These are phyloP conservation scores for Polylopha cassiicola DNA, from an alignment of 2,888 invertebrate species.

Conservation along the genomic window DNA sequence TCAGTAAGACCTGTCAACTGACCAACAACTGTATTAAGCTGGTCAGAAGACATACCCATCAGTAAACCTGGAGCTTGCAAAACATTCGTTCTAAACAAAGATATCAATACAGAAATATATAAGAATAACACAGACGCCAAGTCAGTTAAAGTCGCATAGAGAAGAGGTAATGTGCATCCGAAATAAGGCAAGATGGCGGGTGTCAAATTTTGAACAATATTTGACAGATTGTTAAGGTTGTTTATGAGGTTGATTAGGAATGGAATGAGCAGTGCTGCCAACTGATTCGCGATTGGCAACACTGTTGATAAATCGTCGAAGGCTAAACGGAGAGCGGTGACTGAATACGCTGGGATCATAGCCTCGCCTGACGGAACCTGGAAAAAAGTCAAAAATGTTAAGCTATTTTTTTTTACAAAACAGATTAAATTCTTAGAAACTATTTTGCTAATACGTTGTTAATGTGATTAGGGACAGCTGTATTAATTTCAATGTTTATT, in stretches of 20 bases:
- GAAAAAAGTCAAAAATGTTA: conserved; percentile 12
- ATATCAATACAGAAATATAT: conserved; percentile 64
- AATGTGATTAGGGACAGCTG: conserved; percentile 17
- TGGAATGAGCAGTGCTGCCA: conserved; percentile 59
- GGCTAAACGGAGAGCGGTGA: conserved; percentile 58
- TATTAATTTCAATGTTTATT: no score
- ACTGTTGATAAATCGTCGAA: conserved; percentile 66
- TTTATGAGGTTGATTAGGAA: conserved; percentile 67
- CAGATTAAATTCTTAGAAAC: conserved; percentile 33
- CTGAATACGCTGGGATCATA: conserved; percentile 67
- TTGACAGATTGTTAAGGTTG: conserved; percentile 64
- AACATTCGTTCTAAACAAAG: conserved; percentile 62
- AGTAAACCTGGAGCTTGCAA: conserved; percentile 58
- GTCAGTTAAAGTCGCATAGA: conserved; percentile 66
- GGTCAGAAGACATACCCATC: conserved; percentile 47
- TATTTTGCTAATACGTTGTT: conserved; percentile 21
- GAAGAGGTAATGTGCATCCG: conserved; percentile 59
- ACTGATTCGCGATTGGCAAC: conserved; percentile 59
- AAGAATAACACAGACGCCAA: conserved; percentile 63
- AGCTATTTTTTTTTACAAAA: no score
- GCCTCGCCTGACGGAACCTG: conserved; percentile 53
- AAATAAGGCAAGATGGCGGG: conserved; percentile 66
- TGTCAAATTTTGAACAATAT: conserved; percentile 66
- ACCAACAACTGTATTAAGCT: conserved; percentile 55
- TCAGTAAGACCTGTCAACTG: conserved; percentile 59